Conservation (phyloP, 2,888 invertebrate genomes). For the Bellardia bayeri region DNA sequence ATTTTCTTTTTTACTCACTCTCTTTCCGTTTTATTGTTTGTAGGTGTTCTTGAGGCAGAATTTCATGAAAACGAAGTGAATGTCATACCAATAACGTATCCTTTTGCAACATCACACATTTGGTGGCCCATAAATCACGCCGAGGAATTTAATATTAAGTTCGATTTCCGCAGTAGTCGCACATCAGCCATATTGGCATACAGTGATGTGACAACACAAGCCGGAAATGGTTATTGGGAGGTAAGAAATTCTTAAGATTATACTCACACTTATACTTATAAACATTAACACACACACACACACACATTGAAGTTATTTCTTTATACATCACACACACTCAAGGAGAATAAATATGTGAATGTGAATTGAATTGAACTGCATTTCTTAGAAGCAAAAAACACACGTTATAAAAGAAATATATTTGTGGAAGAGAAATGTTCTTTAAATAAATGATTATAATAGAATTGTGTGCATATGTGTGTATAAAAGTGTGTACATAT, state of each 20-base stretch:
- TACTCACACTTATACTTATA: conserved; percentile 21
- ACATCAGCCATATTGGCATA: conserved; percentile 94
- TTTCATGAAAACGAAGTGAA: conserved; percentile 93
- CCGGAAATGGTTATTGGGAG: conserved; percentile 94
- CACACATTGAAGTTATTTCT: not conserved
- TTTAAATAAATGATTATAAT: conserved; percentile 63
- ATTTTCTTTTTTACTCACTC: not conserved
- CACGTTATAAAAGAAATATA: not conserved
- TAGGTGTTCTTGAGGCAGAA: conserved; percentile 91
- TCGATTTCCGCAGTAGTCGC: conserved; percentile 94
- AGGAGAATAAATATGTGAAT: not conserved
- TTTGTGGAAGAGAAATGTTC: conserved; percentile 35
- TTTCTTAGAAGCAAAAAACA: conserved; percentile 25
- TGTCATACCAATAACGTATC: conserved; percentile 95
- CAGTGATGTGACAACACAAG: conserved; percentile 90
- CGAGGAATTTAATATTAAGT: conserved; percentile 90
- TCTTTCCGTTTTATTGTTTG: conserved; percentile 47
- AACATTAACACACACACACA: too few relatives aligned
- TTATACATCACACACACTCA: not conserved
- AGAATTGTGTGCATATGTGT: conserved; percentile 38
- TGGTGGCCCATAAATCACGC: conserved; percentile 93
- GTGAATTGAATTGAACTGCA: conserved; percentile 37
- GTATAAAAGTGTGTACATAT: not conserved
- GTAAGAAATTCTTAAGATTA: conserved; percentile 83
- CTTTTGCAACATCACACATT: conserved; percentile 95